phyloP scores from a whole-genome alignment of 2,888 invertebrate genomes.

The Rhagium mordax region DNA sequence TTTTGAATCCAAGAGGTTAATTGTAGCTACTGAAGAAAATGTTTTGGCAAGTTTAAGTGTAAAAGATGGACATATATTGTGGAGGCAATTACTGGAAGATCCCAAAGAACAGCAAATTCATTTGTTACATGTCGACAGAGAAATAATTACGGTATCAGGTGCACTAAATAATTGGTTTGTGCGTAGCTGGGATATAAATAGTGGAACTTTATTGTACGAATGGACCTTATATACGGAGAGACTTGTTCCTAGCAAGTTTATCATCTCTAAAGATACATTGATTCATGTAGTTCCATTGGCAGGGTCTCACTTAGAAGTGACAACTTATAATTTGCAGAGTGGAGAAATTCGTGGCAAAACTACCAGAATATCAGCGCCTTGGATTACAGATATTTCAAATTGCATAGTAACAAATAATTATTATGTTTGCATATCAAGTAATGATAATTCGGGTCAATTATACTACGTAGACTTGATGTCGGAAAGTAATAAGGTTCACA shows the following conservation, averaged over 20 bases:
- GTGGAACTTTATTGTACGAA: slow-evolving; percentile 83
- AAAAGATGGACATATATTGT: slow-evolving; percentile 84
- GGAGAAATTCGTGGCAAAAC: slow-evolving; percentile 75
- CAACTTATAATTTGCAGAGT: slow-evolving; percentile 75
- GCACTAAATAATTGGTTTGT: slow-evolving; percentile 76
- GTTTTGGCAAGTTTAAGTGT: slow-evolving; percentile 87
- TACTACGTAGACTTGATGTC: slow-evolving; percentile 75
- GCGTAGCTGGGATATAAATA: slow-evolving; percentile 84
- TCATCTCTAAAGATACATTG: slow-evolving; percentile 74
- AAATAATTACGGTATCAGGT: slow-evolving; percentile 85
- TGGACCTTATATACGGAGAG: slow-evolving; percentile 75
- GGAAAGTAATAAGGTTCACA: slow-evolving; percentile 43
- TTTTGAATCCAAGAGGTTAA: slow-evolving; percentile 84
- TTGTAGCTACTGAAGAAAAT: slow-evolving; percentile 90
- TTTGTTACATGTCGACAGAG: slow-evolving; percentile 77
- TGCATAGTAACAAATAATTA: slow-evolving; percentile 78
- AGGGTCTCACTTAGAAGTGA: slow-evolving; percentile 73
- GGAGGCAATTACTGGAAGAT: slow-evolving; percentile 87
- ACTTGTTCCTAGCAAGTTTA: slow-evolving; percentile 64
- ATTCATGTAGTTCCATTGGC: slow-evolving; percentile 76
- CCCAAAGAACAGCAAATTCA: slow-evolving; percentile 77
- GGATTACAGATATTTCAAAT: slow-evolving; percentile 70
- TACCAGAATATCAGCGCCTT: slow-evolving; percentile 74
- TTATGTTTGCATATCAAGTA: slow-evolving; percentile 78
- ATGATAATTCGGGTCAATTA: slow-evolving; percentile 68